These are phyloP conservation scores for Lindbergichthys nudifrons DNA, from an alignment of 2,797 vertebrate species.

Conservation along the genomic window DNA sequence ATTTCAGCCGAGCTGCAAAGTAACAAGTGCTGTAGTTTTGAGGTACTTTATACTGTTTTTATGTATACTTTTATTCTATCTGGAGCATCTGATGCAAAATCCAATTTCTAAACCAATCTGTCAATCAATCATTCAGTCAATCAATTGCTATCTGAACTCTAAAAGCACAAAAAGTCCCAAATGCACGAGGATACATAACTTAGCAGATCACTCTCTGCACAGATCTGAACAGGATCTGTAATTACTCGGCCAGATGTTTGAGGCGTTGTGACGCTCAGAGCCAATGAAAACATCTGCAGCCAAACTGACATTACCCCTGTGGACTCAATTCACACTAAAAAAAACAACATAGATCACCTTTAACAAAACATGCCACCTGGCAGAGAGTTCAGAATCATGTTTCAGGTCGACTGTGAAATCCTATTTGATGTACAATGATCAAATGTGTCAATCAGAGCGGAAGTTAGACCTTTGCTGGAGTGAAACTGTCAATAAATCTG, in stretches of 20 bases:
- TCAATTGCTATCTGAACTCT: too few relatives aligned
- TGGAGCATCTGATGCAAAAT: too few relatives aligned
- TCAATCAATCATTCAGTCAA: too few relatives aligned
- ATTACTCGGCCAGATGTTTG: constrained; percentile 19
- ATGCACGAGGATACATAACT: too few relatives aligned
- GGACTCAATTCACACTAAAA: background rate
- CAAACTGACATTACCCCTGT: constrained; percentile 24
- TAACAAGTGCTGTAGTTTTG: too few relatives aligned
- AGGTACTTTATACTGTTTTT: too few relatives aligned
- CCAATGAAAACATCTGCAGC: constrained; percentile 36
- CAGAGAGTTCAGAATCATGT: background rate
- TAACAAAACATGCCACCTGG: constrained; percentile 14
- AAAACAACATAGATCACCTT: background rate
- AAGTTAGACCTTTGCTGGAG: background rate
- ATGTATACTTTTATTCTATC: too few relatives aligned
- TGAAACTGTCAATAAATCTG: background rate
- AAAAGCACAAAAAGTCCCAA: too few relatives aligned
- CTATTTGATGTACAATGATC: background rate
- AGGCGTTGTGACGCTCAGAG: constrained; percentile 10
- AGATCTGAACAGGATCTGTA: background rate
- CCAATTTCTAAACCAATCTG: too few relatives aligned
- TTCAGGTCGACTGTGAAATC: background rate
- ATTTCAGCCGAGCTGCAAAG: too few relatives aligned
- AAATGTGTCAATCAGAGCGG: background rate
- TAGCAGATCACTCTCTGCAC: too few relatives aligned